Percentiles rank a stretch among this genome's conserved stretches.
These are phyloP conservation scores for Excalfactoria chinensis DNA, from an alignment of 2,113 vertebrate genomes.

Conservation along the genomic window DNA sequence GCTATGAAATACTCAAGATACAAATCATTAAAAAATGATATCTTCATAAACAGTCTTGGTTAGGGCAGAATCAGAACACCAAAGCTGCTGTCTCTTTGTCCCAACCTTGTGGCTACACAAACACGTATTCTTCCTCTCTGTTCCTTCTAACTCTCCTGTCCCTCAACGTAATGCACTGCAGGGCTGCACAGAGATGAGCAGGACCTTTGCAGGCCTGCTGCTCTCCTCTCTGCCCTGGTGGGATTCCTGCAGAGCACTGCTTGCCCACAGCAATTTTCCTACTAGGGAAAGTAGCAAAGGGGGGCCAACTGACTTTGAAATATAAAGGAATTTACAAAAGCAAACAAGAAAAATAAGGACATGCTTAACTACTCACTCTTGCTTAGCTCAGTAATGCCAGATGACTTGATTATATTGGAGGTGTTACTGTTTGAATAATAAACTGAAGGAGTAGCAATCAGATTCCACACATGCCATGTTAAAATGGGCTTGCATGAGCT, in stretches of 20 bases:
- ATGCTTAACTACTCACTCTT: not conserved
- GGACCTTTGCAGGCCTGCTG: not conserved
- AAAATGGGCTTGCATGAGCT: not conserved
- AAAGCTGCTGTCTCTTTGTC: not conserved
- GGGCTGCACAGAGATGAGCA: accelerated
- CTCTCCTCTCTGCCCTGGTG: not conserved
- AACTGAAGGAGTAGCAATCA: not conserved
- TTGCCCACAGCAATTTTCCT: not conserved
- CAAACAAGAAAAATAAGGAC: not conserved
- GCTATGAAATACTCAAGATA: not conserved
- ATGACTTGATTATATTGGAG: not conserved
- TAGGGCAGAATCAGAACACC: not conserved
- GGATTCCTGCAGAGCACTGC: not conserved
- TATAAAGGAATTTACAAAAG: not conserved
- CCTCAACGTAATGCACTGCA: not conserved
- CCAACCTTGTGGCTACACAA: not conserved
- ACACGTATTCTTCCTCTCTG: not conserved
- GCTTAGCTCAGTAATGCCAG: not conserved
- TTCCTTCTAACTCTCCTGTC: not conserved
- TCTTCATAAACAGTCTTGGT: not conserved
- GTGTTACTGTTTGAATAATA: not conserved
- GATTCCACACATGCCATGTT: not conserved
- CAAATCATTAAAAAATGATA: not conserved
- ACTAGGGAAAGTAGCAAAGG: not conserved
- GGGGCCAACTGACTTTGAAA: not conserved